These are phyloP conservation scores for Oryzaephilus surinamensis DNA, from an alignment of 1,140 invertebrate species.

Conservation along the genomic window DNA sequence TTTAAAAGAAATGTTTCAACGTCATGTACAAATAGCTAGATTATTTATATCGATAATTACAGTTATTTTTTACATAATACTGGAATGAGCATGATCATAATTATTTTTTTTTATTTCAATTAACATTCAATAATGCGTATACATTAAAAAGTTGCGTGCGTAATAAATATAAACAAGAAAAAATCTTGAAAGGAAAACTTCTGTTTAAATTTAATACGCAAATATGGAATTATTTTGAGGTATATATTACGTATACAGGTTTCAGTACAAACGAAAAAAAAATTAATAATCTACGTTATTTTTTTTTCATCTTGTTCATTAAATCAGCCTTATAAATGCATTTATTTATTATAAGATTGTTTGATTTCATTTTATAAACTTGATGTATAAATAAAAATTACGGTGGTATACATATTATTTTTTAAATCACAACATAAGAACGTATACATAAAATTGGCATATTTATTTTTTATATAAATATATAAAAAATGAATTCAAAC, in stretches of 20 bases:
- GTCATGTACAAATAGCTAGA: conserved; percentile 3
- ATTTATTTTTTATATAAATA: no score
- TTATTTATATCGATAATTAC: conserved; percentile 14
- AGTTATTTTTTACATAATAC: conserved; percentile 25
- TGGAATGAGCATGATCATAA: conserved; percentile 27
- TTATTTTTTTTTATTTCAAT: conserved; percentile 8
- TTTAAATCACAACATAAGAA: no score
- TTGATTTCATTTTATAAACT: not conserved
- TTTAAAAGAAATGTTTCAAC: conserved; percentile 3
- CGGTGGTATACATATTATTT: conserved; percentile 17
- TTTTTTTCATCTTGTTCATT: no score
- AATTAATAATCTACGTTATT: conserved; percentile 4
- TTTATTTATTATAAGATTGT: conserved; percentile 1
- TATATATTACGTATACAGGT: conserved; percentile 38
- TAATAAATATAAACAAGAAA: not conserved
- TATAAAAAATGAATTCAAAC: no score
- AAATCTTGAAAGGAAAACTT: not conserved
- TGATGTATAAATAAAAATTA: conserved; percentile 5
- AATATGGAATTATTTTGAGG: conserved; percentile 20
- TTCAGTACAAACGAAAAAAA: conserved; percentile 16
- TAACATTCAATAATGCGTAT: conserved; percentile 14
- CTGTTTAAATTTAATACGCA: conserved; percentile 2
- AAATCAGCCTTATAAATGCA: conserved; percentile 21
- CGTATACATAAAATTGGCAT: no score
- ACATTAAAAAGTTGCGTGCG: conserved; percentile 8